phyloP scores from a whole-genome alignment of 2,113 vertebrate genomes.

The Fregata magnificens region DNA sequence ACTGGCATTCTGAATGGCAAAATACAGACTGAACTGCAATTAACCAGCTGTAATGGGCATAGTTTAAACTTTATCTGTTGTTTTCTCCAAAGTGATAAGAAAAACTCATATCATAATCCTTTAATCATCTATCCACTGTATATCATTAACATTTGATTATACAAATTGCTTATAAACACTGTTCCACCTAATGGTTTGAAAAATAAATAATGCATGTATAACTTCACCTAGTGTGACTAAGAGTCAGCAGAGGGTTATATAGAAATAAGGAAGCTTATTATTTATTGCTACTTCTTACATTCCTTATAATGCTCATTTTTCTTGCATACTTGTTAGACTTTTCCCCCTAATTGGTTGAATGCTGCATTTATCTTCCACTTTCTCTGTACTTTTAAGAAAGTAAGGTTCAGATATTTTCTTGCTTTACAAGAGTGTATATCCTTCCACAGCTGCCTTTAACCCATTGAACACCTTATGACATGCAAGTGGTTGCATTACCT shows the following conservation, averaged over 20 bases:
- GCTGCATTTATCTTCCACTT: neutral
- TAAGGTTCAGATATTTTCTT: neutral
- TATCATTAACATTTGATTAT: conserved; percentile 44
- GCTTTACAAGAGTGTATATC: neutral
- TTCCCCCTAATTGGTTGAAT: neutral
- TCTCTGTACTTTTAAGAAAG: neutral
- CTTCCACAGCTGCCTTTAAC: neutral
- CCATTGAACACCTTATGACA: accelerated
- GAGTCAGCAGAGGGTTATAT: neutral
- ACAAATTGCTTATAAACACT: neutral
- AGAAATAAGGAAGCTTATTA: neutral
- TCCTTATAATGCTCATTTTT: neutral
- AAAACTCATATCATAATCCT: neutral
- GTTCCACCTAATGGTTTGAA: conserved; percentile 16
- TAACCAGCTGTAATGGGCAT: neutral
- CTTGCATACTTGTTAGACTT: neutral
- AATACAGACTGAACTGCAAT: neutral
- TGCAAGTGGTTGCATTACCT: neutral
- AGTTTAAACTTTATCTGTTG: neutral
- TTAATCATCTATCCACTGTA: conserved; percentile 36
- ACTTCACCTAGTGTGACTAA: neutral
- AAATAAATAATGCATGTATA: neutral
- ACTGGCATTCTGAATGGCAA: neutral
- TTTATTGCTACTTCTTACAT: neutral
- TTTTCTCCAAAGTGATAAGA: conserved; percentile 4